Evolutionary conservation across 2,113 vertebrate genomes (phyloP).

Genomic region (Notarius quadriscutis): DNA sequence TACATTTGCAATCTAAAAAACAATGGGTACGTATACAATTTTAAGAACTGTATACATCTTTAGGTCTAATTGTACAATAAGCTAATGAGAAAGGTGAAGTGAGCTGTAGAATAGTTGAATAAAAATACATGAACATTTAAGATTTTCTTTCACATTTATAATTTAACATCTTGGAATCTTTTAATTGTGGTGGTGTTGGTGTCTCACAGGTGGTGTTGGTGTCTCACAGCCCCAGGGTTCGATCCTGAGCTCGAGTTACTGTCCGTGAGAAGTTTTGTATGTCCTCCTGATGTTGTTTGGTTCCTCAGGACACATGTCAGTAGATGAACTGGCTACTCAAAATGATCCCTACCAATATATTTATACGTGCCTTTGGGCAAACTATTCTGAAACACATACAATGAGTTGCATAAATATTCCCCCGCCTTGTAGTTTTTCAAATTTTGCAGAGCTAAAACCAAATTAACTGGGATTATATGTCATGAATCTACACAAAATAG

Average conservation of each 20-base stretch:
- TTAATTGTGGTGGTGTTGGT: not conserved
- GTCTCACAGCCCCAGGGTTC: not conserved
- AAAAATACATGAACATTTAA: not conserved
- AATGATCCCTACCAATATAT: not conserved
- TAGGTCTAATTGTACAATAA: not conserved
- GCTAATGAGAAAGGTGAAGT: not conserved
- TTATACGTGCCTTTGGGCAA: not conserved
- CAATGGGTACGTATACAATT: not conserved
- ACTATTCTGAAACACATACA: not conserved
- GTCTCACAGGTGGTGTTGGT: not conserved
- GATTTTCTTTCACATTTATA: not conserved
- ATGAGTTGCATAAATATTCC: not conserved
- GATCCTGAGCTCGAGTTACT: not conserved
- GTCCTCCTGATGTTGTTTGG: not conserved
- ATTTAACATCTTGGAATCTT: not conserved
- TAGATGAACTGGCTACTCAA: not conserved
- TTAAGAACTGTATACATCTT: not conserved
- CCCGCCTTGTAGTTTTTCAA: not conserved
- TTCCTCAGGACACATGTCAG: not conserved
- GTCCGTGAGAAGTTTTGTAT: not conserved
- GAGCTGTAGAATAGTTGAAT: not conserved
- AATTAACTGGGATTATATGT: not conserved
- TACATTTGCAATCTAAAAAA: not conserved
- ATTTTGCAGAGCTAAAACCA: not conserved
- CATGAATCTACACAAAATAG: not conserved